A percentile compares a stretch with the other conserved stretches of the same genome.
Evolutionary conservation across 2,797 vertebrate genomes (phyloP).

Genomic region (Mastacembelus armatus): DNA sequence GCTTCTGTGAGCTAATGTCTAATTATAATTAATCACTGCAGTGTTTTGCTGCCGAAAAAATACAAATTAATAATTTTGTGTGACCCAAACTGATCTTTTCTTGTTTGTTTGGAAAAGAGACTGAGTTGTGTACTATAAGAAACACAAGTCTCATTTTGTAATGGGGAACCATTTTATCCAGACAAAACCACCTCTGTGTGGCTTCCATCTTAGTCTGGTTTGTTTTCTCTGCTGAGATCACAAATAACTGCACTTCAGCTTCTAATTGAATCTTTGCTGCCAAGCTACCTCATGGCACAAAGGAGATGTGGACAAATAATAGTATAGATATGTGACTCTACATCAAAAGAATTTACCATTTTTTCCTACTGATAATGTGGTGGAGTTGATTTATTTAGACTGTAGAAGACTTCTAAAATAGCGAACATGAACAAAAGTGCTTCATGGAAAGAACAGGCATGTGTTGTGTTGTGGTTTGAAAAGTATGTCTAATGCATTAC

Average conservation of each 20-base stretch:
- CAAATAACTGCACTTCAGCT: not conserved
- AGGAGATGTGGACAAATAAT: no score
- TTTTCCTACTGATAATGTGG: no score
- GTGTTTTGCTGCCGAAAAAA: constrained; percentile 32
- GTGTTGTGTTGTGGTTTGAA: no score
- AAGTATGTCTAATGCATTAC: not conserved
- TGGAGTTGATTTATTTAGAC: no score
- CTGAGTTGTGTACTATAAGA: not conserved
- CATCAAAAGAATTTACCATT: no score
- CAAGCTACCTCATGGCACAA: no score
- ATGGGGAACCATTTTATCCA: no score
- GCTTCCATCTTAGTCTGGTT: not conserved
- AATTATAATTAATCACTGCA: constrained; percentile 47
- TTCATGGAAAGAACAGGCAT: no score
- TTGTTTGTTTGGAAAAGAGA: constrained; percentile 9
- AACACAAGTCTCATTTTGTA: not conserved
- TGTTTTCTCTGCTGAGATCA: not conserved
- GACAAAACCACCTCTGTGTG: no score
- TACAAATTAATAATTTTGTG: constrained; percentile 48
- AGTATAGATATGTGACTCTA: no score
- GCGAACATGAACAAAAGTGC: no score
- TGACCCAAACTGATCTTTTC: constrained; percentile 7
- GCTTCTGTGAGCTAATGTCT: constrained; percentile 38
- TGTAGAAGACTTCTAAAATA: no score
- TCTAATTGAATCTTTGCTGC: not conserved